Evolutionary conservation across 2,888 invertebrate genomes (phyloP).

Genomic region (Coremacera marginata): DNA sequence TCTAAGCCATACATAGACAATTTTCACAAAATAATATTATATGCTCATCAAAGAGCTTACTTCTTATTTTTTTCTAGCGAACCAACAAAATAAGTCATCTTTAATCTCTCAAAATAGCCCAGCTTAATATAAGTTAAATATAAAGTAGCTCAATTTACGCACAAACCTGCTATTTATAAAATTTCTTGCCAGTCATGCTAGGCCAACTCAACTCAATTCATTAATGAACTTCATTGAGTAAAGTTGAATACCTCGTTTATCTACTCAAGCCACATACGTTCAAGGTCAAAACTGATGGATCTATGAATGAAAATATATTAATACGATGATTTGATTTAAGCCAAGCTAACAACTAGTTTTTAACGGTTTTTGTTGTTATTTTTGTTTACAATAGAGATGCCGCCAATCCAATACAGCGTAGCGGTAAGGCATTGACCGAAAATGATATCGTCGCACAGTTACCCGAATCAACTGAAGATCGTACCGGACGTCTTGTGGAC

Average conservation of each 20-base stretch:
- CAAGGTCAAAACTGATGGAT: not conserved
- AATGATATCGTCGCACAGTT: constrained; percentile 71
- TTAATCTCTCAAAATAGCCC: not conserved
- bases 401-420: constrained; percentile 61
- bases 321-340: not conserved
- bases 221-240: too few relatives aligned
- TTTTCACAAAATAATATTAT: too few relatives aligned
- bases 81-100: not conserved
- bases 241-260: too few relatives aligned
- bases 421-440: constrained; percentile 68
- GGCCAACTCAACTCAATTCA: too few relatives aligned
- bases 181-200: too few relatives aligned
- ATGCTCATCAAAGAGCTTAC: too few relatives aligned
- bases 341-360: constrained; percentile 18
- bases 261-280: too few relatives aligned
- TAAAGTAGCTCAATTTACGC: too few relatives aligned
- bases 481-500: constrained; percentile 71
- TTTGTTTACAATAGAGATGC: constrained; percentile 63
- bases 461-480: constrained; percentile 71
- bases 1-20: too few relatives aligned
- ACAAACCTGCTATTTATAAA: too few relatives aligned
- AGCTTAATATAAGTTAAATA: too few relatives aligned
- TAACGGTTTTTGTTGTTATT: constrained; percentile 14
- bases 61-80: too few relatives aligned
- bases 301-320: not conserved